phyloP scores from a whole-genome alignment of 35 echinoderm and acorn worm species.

The Apostichopus parvimensis region DNA sequence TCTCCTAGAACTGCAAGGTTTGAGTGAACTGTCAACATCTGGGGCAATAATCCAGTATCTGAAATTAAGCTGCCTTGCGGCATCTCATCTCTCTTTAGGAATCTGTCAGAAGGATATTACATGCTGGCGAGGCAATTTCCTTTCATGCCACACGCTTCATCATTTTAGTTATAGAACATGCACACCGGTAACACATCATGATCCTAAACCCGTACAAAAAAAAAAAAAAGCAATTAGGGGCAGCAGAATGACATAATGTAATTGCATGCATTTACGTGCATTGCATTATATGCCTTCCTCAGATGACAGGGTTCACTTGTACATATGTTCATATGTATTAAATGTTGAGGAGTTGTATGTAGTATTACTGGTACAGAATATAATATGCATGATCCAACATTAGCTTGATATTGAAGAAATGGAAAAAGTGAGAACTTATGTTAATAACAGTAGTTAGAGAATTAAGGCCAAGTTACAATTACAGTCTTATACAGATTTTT shows the following conservation, averaged over 20 bases:
- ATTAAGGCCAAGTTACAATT: too few relatives aligned
- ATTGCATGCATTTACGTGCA: neutral
- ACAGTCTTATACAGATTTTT: too few relatives aligned
- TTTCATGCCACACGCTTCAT: neutral
- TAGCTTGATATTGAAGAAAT: too few relatives aligned
- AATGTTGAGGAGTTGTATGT: too few relatives aligned
- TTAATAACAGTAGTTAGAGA: too few relatives aligned
- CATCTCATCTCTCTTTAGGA: neutral
- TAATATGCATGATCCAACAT: too few relatives aligned
- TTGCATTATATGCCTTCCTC: neutral
- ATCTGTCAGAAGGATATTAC: conserved; percentile 30
- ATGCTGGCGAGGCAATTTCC: conserved; percentile 28
- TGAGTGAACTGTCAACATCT: conserved; percentile 51
- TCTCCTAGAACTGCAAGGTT: neutral
- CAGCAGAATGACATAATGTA: neutral
- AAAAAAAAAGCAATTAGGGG: neutral
- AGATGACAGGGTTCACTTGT: neutral
- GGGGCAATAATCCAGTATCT: conserved; percentile 48
- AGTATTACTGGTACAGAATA: too few relatives aligned
- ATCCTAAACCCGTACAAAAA: neutral
- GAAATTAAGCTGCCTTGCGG: conserved; percentile 10
- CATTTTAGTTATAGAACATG: neutral
- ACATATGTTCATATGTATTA: neutral
- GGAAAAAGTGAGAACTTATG: too few relatives aligned
- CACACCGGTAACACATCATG: neutral